phyloP scores from a whole-genome alignment of 2,113 vertebrate species.

The Tetrax tetrax region DNA sequence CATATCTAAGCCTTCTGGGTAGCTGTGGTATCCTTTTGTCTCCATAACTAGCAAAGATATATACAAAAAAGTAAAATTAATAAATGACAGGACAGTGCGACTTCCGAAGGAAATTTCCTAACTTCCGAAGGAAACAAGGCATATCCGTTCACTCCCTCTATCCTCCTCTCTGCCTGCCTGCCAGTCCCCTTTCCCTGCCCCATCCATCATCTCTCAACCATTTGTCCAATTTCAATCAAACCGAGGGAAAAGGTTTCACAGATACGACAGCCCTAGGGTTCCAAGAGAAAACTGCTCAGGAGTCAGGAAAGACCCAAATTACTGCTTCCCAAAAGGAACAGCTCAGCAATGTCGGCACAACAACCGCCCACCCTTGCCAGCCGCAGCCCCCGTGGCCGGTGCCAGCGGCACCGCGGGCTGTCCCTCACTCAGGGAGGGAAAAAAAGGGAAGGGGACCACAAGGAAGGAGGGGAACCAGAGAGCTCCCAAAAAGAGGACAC shows the following conservation, averaged over 20 bases:
- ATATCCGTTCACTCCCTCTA: conserved; percentile 30
- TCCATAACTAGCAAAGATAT: conserved; percentile 88
- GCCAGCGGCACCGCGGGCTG: not conserved
- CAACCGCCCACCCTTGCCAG: fast-evolving
- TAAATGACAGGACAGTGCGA: conserved; percentile 50
- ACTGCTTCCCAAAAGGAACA: not conserved
- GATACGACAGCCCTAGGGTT: not conserved
- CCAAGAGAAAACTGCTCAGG: not conserved
- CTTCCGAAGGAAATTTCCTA: conserved; percentile 63
- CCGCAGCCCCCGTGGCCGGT: not conserved
- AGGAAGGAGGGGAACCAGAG: not conserved
- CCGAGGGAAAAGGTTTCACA: not conserved
- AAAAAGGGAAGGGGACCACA: not conserved
- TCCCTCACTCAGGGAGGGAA: not conserved
- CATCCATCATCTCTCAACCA: conserved; percentile 42
- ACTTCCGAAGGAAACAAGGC: conserved; percentile 66
- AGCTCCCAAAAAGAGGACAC: not conserved
- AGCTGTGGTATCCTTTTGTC: conserved; percentile 96
- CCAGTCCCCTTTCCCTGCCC: not conserved
- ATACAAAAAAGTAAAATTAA: conserved; percentile 56
- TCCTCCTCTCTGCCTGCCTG: conserved; percentile 35
- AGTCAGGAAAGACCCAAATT: not conserved
- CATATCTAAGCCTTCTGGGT: conserved; percentile 88
- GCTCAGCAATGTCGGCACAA: not conserved
- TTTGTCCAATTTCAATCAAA: conserved; percentile 40